Evolutionary conservation across 2,113 vertebrate genomes (phyloP).

Genomic region (Ibidorhyncha struthersii): DNA sequence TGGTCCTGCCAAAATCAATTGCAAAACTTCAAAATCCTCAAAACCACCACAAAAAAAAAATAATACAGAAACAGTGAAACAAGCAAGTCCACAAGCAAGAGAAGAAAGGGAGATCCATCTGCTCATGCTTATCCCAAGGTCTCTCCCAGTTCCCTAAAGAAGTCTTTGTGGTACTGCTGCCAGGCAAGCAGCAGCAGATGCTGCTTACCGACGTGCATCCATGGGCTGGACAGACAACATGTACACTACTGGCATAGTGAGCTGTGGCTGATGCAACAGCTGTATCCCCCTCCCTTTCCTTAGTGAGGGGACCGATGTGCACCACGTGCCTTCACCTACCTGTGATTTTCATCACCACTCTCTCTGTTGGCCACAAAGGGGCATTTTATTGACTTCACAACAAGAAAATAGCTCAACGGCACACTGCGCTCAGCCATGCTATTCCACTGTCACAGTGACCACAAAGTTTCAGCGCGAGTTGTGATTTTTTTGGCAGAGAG

Average conservation of each 20-base stretch:
- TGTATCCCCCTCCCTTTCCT: no score
- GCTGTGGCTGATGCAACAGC: not conserved
- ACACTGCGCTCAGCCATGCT: not conserved
- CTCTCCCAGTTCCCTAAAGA: not conserved
- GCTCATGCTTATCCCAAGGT: not conserved
- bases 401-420: not conserved
- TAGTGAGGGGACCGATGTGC: not conserved
- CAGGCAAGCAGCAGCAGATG: not conserved
- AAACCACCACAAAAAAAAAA: not conserved
- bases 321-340: not conserved
- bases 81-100: not conserved
- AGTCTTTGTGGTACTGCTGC: not conserved
- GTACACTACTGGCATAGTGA: rapidly evolving
- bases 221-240: not conserved
- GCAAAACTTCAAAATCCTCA: not conserved
- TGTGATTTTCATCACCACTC: not conserved
- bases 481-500: conserved; percentile 43
- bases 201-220: rapidly evolving
- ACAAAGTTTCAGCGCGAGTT: not conserved
- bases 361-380: not conserved
- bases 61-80: not conserved
- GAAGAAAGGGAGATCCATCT: not conserved
- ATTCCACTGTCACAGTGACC: not conserved
- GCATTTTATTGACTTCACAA: not conserved
- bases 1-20: not conserved